Percentiles rank a stretch among this genome's conserved stretches.
phyloP scores from a whole-genome alignment of 1,140 invertebrate genomes.

The Leptinotarsa undecemlineata region DNA sequence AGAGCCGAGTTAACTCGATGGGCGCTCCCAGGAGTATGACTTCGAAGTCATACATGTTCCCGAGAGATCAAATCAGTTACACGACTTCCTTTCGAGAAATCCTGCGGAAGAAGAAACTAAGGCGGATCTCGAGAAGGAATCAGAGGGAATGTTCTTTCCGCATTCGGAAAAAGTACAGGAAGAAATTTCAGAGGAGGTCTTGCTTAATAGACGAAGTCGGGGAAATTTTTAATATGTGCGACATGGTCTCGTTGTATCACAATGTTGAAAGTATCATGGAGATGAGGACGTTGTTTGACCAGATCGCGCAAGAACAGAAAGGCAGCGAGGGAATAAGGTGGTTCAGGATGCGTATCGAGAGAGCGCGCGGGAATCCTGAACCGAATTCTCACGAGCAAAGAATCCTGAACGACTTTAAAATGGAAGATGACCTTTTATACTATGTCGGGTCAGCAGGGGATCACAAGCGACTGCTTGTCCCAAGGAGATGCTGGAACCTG shows the following conservation, averaged over 20 bases:
- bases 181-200: fast-evolving
- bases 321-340: neutral
- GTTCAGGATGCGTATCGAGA: neutral
- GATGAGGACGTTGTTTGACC: neutral
- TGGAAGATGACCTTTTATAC: neutral
- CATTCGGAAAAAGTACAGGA: too few species aligned
- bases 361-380: neutral
- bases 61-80: slow-evolving; percentile 40
- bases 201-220: neutral
- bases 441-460: neutral
- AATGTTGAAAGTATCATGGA: neutral
- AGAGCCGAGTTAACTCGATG: slow-evolving; percentile 44
- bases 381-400: neutral
- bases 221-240: neutral
- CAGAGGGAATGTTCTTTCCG: neutral
- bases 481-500: neutral
- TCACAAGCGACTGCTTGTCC: neutral
- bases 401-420: neutral
- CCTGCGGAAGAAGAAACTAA: neutral
- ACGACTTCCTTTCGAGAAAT: slow-evolving; percentile 27
- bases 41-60: slow-evolving; percentile 41
- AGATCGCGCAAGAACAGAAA: neutral
- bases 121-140: neutral
- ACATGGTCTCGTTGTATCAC: neutral
- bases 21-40: slow-evolving; percentile 19